These are phyloP conservation scores for Piprites chloris DNA, from an alignment of 2,113 vertebrate genomes.

Conservation along the genomic window DNA sequence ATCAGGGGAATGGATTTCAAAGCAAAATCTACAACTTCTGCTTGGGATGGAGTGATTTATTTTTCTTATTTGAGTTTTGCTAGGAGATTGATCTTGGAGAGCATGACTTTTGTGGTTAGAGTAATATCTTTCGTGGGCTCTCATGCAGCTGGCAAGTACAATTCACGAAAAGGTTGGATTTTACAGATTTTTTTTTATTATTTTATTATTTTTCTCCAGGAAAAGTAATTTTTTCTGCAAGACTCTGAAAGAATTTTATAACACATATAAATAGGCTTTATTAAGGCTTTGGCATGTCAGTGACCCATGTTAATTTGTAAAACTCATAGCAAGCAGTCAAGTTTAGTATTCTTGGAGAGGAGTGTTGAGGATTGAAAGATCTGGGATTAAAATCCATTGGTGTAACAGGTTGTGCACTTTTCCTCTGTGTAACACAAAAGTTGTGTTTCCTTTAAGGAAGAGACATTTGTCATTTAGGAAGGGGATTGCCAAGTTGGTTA, in stretches of 20 bases:
- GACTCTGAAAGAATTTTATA: not conserved
- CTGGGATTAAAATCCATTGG: not conserved
- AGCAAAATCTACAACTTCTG: not conserved
- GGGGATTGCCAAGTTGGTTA: not conserved
- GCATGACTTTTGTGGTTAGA: not conserved
- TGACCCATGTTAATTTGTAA: not conserved
- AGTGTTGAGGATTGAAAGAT: not conserved
- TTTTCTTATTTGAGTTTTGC: not conserved
- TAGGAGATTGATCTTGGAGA: not conserved
- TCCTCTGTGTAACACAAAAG: not conserved
- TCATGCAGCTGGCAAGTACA: not conserved
- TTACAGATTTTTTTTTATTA: not conserved
- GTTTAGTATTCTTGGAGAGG: not conserved
- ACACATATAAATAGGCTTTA: not conserved
- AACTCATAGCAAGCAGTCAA: not conserved
- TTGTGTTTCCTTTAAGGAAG: not conserved
- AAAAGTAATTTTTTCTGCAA: constrained; percentile 8
- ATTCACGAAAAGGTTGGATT: not conserved
- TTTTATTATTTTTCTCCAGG: not conserved
- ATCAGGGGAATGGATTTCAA: not conserved
- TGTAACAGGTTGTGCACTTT: not conserved
- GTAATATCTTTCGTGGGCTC: not conserved
- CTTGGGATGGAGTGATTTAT: not conserved
- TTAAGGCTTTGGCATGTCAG: not conserved
- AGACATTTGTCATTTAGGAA: not conserved